Evolutionary conservation across 2,888 invertebrate genomes (phyloP).

Genomic region (Polymixis flavicincta): DNA sequence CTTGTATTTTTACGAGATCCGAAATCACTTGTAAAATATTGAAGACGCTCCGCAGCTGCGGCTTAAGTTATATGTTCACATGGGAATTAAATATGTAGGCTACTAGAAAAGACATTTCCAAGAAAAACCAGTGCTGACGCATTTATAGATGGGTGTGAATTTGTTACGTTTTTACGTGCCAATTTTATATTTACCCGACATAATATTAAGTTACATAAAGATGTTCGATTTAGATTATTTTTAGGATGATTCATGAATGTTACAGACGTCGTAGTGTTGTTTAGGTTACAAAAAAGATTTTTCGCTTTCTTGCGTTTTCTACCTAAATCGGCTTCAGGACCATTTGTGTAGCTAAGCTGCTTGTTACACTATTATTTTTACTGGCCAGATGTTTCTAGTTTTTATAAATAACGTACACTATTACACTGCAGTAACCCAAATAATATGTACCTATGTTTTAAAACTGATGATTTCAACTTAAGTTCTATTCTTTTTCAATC

Average conservation of each 20-base stretch:
- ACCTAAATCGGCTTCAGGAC: background rate
- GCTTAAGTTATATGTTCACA: conserved; percentile 76
- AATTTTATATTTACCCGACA: conserved; percentile 20
- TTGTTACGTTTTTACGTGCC: conserved; percentile 23
- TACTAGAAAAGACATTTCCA: conserved; percentile 60
- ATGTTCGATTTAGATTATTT: conserved; percentile 34
- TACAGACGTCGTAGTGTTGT: conserved; percentile 12
- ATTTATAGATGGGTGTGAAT: conserved; percentile 28
- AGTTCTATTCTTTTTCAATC: background rate
- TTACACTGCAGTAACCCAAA: background rate
- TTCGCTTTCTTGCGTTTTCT: conserved; percentile 18
- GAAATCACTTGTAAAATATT: conserved; percentile 84
- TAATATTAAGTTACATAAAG: conserved; percentile 12
- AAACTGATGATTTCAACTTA: background rate
- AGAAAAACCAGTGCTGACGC: conserved; percentile 49
- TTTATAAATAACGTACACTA: background rate
- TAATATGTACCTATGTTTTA: too few species aligned
- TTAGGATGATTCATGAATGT: conserved; percentile 24
- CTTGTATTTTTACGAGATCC: conserved; percentile 82
- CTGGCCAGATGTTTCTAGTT: conserved; percentile 1
- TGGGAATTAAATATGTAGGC: conserved; percentile 68
- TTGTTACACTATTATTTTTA: background rate
- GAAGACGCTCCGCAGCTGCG: conserved; percentile 77
- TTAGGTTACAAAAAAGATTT: conserved; percentile 21
- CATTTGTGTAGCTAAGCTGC: conserved; percentile 10